Evolutionary conservation across 2,888 invertebrate genomes (phyloP), one percentile per base, ranked within the genome.

Genomic region (Caenorhabditis uteleia): DNA sequence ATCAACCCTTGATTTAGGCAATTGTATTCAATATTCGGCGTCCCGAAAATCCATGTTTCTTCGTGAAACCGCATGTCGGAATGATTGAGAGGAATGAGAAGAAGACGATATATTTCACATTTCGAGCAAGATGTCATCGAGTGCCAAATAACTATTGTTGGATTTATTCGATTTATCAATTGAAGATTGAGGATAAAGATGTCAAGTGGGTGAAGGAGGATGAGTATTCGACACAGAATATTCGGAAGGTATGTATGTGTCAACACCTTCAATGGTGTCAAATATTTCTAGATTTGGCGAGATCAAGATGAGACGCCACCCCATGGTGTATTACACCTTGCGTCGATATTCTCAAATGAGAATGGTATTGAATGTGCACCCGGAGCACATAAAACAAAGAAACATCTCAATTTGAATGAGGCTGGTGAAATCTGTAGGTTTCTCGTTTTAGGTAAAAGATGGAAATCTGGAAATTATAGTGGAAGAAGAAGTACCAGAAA

Each of bases 101-200:
- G 6, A 21, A 18, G 4, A 64, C 36, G 2, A 18, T 64, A 1
- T 53, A 38, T 21, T 57, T 53, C 26, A 49, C 57, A n/a, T 64
- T 64, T 38, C 40, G 36, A 23, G 53, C 46, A 0, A 39, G 27
- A 12, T 57, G 57, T 26, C 46, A 51, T 5, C 44, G 57, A 5
- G 25, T 64, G 2, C 64, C 64, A 12, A 26, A 44, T 2, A 54
- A 64, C 34, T 64, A 49, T 38, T 57, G 57, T 38, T 58, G 57
- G 64, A 49, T 58, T 46, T 64, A 64, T 38, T 40, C 48, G 31
- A 42, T 64, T 23, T 64, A 64, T 34, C 64, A 64, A 6, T 39
- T 64, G 5, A 20, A 2, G 2, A 51, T 57, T 26, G 36, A 25
- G 18, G 34, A 47, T 8, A 29, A 53, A 16, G 18, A 16, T 14